Base-by-base conservation (phyloP, 2,797 vertebrate genomes). In the Sciurus vulgaris region DNA sequence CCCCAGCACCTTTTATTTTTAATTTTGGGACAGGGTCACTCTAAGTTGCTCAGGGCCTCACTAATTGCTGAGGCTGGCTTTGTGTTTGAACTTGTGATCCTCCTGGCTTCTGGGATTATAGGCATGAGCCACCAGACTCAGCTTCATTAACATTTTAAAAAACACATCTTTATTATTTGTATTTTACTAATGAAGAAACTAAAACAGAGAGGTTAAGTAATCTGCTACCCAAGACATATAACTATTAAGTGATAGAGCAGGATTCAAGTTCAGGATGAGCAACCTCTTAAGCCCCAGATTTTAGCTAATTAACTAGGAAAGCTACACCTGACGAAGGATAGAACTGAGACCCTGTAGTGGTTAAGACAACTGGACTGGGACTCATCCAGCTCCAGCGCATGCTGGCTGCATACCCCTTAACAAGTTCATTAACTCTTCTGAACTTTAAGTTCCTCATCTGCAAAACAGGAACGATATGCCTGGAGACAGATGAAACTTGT, bases 371-470 rank as follows among this genome's bases (percentile, higher is more conserved):
- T 92, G 22, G 22, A 89, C 38, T 33, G 78, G 9, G 3, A 65
- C 2, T 83, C 54, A 47, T 65, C 30, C 56, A 65, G 18, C 24
- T 74, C 4, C 5, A 69, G 7, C 1, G 30, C 49, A 72, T 20
- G 49, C 5, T 87, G 33, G 4, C 17, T 54, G 1, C 30, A 10
- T 51, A 49, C 70, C 20, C 10, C 84, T 76, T 77, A 73, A 41
- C 5, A 72, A 33, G 14, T 74, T 77, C 20, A 49, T 84, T 63
- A 82, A 88, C 5, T 7, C 26, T 44, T 15, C 28, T 56, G n/a
- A 90, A 61, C 22, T 94, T 41, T 79, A 47, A 92, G 44, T 51
- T 87, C 56, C 20, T 92, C 82, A 81, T 41, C 10, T 81, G 11
- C 49, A 81, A 74, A 90, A 92, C 5, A 14, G 17, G 18, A 44